These are phyloP conservation scores for Lasiurus borealis DNA, from an alignment of 2,113 vertebrate species.

Conservation along the genomic window DNA sequence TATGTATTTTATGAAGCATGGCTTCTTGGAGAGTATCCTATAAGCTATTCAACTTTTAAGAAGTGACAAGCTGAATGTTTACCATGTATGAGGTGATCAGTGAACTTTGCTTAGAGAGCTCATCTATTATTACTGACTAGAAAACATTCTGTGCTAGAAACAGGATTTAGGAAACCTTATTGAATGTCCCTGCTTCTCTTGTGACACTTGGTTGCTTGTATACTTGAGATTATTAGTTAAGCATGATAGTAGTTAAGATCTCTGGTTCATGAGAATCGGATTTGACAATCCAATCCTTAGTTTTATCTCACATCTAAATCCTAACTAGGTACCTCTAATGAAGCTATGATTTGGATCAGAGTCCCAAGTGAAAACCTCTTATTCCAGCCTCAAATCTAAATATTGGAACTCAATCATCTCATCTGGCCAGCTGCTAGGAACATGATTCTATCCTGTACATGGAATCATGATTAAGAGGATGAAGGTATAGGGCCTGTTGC, in stretches of 20 bases:
- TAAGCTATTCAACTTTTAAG: background rate
- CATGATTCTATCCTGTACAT: background rate
- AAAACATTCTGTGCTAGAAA: background rate
- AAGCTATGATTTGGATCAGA: background rate
- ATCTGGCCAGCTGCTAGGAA: background rate
- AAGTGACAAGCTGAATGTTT: background rate
- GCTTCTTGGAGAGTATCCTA: background rate
- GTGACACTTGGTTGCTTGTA: background rate
- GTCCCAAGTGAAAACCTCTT: background rate
- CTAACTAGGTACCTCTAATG: background rate
- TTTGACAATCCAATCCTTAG: background rate
- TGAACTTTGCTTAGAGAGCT: slow-evolving; percentile 32
- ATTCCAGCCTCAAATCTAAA: background rate
- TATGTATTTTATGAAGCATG: background rate
- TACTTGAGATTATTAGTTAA: slow-evolving; percentile 29
- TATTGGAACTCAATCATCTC: background rate
- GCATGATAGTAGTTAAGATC: background rate
- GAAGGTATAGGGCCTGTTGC: background rate
- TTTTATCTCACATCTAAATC: background rate
- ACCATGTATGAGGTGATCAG: background rate
- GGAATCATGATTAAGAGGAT: background rate
- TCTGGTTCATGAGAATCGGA: background rate
- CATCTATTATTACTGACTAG: background rate
- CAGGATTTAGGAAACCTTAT: background rate
- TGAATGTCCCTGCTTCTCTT: background rate